phyloP scores from a whole-genome alignment of 2,797 vertebrate genomes.

The Anguilla pacifica region DNA sequence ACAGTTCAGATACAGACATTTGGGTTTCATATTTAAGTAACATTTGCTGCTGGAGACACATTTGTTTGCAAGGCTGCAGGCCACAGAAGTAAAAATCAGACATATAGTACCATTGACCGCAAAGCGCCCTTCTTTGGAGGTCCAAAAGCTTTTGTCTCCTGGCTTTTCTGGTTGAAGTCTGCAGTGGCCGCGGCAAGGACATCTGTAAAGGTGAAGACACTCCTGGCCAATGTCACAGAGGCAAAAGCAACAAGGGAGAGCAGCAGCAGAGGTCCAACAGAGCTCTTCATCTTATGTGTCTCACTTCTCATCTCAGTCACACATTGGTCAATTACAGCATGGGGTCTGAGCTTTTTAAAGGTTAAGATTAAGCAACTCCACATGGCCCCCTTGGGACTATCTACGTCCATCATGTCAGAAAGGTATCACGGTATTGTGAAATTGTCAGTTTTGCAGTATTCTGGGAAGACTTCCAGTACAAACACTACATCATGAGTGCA shows the following conservation, averaged over 20 bases:
- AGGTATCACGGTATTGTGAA: no score
- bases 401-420: background rate
- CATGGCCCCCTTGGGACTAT: background rate
- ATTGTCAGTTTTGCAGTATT: background rate
- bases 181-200: constrained; percentile 5
- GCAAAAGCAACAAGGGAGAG: background rate
- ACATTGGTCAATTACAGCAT: background rate
- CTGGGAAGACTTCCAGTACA: background rate
- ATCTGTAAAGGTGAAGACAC: background rate
- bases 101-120: constrained; percentile 8
- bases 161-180: constrained; percentile 18
- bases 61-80: background rate
- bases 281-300: background rate
- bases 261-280: constrained; percentile 13
- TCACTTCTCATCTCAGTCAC: background rate
- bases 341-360: constrained; percentile 7
- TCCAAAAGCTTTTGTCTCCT: constrained; percentile 9
- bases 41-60: background rate
- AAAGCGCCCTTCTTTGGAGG: background rate
- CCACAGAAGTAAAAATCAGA: background rate
- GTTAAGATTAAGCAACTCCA: background rate
- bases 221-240: constrained; percentile 18
- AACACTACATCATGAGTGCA: no score
- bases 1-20: background rate
- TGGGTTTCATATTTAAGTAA: background rate